Evolutionary conservation across 2,113 vertebrate species (phyloP).

Genomic region (Saccopteryx leptura): DNA sequence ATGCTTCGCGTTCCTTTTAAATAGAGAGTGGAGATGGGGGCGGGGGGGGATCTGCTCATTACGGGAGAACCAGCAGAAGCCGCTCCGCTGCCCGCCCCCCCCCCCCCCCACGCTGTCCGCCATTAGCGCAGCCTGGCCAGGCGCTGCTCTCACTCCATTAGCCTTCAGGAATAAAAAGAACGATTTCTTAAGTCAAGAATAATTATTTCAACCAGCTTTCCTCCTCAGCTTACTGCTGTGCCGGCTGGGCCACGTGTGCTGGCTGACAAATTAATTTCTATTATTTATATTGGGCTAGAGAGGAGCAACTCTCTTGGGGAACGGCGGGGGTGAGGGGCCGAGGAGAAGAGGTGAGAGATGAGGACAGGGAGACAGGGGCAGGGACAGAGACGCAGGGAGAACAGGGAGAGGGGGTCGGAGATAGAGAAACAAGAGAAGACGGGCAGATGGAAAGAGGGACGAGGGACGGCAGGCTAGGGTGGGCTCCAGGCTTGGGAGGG

Average conservation of each 20-base stretch:
- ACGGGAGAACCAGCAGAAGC: constrained; percentile 81
- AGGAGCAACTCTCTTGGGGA: constrained; percentile 62
- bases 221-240: constrained; percentile 77
- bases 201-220: constrained; percentile 90
- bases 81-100: background rate
- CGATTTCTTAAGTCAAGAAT: constrained; percentile 87
- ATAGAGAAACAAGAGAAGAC: background rate
- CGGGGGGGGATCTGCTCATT: constrained; percentile 67
- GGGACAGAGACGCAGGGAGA: background rate
- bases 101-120: constrained; percentile 77
- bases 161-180: constrained; percentile 89
- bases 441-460: background rate
- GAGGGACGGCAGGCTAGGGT: background rate
- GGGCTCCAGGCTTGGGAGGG: background rate
- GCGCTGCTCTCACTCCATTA: constrained; percentile 88
- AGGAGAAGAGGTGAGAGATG: background rate
- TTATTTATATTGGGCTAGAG: constrained; percentile 87
- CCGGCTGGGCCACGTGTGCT: constrained; percentile 70
- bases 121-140: constrained; percentile 84
- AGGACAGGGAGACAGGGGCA: background rate
- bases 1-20: constrained; percentile 85
- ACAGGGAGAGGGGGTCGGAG: background rate
- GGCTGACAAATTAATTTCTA: constrained; percentile 89
- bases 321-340: background rate
- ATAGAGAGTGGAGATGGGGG: constrained; percentile 79